Evolutionary conservation across 2,888 invertebrate genomes (phyloP).

Genomic region (Epinotia demarniana): DNA sequence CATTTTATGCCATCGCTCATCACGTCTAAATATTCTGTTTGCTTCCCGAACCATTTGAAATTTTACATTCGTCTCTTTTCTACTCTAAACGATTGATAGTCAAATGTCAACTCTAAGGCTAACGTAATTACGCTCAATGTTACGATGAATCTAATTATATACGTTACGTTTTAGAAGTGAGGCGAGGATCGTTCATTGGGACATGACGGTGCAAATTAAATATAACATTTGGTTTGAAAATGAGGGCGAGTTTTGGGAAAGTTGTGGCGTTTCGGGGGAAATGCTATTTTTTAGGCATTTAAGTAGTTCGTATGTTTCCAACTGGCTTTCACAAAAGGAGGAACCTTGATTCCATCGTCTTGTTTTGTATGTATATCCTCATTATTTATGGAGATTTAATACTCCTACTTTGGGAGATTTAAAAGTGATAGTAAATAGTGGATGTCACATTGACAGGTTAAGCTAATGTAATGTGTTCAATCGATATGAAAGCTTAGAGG

Average conservation of each 20-base stretch:
- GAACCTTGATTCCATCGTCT: background rate
- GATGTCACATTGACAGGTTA: no score
- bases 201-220: slow-evolving; percentile 23
- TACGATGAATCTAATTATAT: background rate
- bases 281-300: background rate
- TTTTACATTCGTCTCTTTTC: background rate
- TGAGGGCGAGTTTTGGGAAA: background rate
- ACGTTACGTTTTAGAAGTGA: slow-evolving; percentile 1
- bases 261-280: background rate
- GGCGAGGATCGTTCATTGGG: background rate
- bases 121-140: background rate
- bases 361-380: no score
- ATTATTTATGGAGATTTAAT: no score
- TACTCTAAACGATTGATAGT: background rate
- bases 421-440: no score
- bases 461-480: no score
- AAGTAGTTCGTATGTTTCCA: background rate
- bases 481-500: no score
- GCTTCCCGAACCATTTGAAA: background rate
- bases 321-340: background rate
- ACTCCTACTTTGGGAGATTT: no score
- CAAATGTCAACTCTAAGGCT: background rate
- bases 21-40: background rate
- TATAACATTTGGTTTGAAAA: slow-evolving; percentile 24
- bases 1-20: slow-evolving; percentile 17